These are phyloP conservation scores for Dryocosmus kuriphilus DNA, from an alignment of 2,888 invertebrate species.

Conservation along the genomic window DNA sequence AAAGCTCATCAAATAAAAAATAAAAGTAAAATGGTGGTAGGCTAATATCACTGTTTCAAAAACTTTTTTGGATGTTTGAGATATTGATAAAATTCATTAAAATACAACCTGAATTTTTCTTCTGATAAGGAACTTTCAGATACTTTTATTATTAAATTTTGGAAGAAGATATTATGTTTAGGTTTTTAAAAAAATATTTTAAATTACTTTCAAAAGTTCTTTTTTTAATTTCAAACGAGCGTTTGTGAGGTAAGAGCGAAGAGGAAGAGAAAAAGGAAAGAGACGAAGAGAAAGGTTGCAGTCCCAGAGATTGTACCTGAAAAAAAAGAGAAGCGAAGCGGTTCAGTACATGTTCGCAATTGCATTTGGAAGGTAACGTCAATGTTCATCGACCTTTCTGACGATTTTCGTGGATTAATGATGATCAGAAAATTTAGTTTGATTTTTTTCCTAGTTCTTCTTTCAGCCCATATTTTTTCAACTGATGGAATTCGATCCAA, in stretches of 20 bases:
- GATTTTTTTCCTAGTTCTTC: conserved; percentile 46
- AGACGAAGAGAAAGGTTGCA: conserved; percentile 32
- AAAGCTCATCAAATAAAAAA: too few relatives aligned
- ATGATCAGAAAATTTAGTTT: conserved; percentile 12
- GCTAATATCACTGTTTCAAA: too few relatives aligned
- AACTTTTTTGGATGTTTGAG: too few relatives aligned
- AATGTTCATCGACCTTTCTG: conserved; percentile 1
- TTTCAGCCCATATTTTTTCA: conserved; percentile 10
- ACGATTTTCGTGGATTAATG: conserved; percentile 41
- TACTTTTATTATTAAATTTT: too few relatives aligned
- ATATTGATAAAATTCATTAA: too few relatives aligned
- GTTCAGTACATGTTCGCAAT: background rate
- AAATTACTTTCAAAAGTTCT: background rate
- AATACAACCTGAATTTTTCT: too few relatives aligned
- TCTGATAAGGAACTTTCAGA: too few relatives aligned
- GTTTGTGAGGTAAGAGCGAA: background rate
- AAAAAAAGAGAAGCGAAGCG: background rate
- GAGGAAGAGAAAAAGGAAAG: background rate
- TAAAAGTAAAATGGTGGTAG: too few relatives aligned
- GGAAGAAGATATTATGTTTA: too few relatives aligned
- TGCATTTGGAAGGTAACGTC: conserved; percentile 17
- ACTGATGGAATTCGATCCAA: conserved; percentile 44
- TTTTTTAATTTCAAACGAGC: background rate
- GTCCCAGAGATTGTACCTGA: background rate
- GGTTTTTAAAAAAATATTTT: too few relatives aligned